phyloP scores from a whole-genome alignment of 1,140 invertebrate species.

The Zaprionus tsacasi region DNA sequence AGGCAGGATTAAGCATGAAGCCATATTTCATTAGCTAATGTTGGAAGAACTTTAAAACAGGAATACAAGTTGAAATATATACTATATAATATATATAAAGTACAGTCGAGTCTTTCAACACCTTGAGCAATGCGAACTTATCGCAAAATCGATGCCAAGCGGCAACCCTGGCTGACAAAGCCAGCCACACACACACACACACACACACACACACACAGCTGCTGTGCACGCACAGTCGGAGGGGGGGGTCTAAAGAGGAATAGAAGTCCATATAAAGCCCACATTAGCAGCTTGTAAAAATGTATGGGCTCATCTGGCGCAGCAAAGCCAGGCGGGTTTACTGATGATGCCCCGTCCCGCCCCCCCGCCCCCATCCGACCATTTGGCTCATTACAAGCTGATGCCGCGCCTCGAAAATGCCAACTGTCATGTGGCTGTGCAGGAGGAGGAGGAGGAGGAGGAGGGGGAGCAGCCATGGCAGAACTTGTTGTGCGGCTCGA shows the following conservation, averaged over 20 bases:
- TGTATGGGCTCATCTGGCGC: constrained; percentile 48
- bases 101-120: too few species aligned
- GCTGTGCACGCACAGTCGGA: background rate
- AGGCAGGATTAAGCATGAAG: background rate
- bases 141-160: background rate
- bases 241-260: constrained; percentile 1
- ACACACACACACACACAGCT: constrained; percentile 27
- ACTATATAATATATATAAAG: too few species aligned
- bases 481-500: constrained; percentile 33
- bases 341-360: constrained; percentile 39
- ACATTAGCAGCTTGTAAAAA: constrained; percentile 79
- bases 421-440: constrained; percentile 60
- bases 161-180: constrained; percentile 17
- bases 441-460: constrained; percentile 27
- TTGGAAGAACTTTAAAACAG: background rate
- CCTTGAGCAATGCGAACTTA: background rate
- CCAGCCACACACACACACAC: constrained; percentile 30
- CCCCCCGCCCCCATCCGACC: background rate
- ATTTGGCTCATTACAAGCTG: constrained; percentile 63
- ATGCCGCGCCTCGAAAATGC: constrained; percentile 60
- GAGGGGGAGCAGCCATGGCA: constrained; percentile 1
- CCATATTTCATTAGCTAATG: constrained; percentile 1
- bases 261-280: constrained; percentile 24
- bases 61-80: background rate
- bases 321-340: constrained; percentile 39